Conservation (phyloP, 2,888 invertebrate species). For the Ryuthela nishihirai region DNA sequence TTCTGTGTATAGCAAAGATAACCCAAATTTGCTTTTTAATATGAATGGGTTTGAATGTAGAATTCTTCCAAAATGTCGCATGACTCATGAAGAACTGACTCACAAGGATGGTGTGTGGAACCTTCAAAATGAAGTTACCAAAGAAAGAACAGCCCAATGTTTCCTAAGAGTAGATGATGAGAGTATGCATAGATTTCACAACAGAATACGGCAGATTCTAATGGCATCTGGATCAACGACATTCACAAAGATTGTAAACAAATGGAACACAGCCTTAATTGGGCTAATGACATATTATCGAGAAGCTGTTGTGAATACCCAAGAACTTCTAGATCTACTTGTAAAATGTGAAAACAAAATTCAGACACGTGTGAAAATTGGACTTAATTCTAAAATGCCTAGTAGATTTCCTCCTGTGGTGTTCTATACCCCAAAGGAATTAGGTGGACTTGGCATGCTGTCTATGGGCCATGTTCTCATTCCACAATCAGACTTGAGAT, state of each 20-base stretch:
- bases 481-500: conserved; percentile 76
- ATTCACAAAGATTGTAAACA: conserved; percentile 98
- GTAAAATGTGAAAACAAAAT: conserved; percentile 99
- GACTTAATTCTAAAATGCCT: conserved; percentile 99
- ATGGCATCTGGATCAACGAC: conserved; percentile 99
- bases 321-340: conserved; percentile 90
- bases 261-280: conserved; percentile 99
- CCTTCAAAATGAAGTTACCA: conserved; percentile 96
- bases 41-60: conserved; percentile 99
- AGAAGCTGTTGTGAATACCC: conserved; percentile 98
- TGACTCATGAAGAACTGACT: conserved; percentile 62
- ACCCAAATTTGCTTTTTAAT: conserved; percentile 97
- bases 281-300: conserved; percentile 99
- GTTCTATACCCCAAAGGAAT: conserved; percentile 98
- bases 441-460: conserved; percentile 97
- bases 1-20: conserved; percentile 98
- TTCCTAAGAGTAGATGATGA: conserved; percentile 98
- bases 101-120: conserved; percentile 99
- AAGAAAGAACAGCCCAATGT: conserved; percentile 98
- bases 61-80: conserved; percentile 80
- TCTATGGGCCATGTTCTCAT: conserved; percentile 99
- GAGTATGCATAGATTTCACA: conserved; percentile 95
- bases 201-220: conserved; percentile 95
- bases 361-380: conserved; percentile 99
- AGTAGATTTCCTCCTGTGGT: conserved; percentile 99